phyloP scores from a whole-genome alignment of 2,113 vertebrate genomes.

The Stegostoma tigrinum region DNA sequence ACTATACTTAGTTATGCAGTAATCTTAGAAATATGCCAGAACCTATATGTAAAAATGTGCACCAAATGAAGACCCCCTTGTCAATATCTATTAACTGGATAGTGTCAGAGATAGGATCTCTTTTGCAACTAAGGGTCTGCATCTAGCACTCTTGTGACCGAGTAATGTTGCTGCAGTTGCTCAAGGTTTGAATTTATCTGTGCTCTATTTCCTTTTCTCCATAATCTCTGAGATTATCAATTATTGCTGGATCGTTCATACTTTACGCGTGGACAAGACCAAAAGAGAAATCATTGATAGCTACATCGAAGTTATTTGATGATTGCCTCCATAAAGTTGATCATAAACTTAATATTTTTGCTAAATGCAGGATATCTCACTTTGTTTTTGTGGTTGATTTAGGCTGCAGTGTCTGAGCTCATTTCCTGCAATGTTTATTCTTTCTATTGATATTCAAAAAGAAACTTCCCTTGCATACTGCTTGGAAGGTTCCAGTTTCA shows the following conservation, averaged over 20 bases:
- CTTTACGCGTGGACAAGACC: neutral
- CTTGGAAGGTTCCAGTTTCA: neutral
- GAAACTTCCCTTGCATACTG: neutral
- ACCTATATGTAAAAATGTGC: too few relatives aligned
- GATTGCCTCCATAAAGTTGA: neutral
- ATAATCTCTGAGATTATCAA: neutral
- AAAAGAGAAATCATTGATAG: neutral
- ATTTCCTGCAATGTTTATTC: neutral
- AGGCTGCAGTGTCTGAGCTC: neutral
- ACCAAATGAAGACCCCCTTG: too few relatives aligned
- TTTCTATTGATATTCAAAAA: neutral
- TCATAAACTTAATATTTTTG: neutral
- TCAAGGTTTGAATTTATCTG: neutral
- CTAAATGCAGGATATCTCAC: neutral
- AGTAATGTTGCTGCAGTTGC: neutral
- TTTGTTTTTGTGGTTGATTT: neutral
- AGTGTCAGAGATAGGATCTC: neutral
- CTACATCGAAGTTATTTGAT: neutral
- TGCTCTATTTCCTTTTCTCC: neutral
- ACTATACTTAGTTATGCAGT: too few relatives aligned
- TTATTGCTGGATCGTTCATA: neutral
- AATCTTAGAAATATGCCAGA: too few relatives aligned
- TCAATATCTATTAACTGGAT: too few relatives aligned
- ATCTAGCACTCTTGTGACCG: neutral
- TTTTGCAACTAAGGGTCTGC: neutral